phyloP scores from a whole-genome alignment of 2,113 vertebrate genomes.

The Lycocorax pyrrhopterus region DNA sequence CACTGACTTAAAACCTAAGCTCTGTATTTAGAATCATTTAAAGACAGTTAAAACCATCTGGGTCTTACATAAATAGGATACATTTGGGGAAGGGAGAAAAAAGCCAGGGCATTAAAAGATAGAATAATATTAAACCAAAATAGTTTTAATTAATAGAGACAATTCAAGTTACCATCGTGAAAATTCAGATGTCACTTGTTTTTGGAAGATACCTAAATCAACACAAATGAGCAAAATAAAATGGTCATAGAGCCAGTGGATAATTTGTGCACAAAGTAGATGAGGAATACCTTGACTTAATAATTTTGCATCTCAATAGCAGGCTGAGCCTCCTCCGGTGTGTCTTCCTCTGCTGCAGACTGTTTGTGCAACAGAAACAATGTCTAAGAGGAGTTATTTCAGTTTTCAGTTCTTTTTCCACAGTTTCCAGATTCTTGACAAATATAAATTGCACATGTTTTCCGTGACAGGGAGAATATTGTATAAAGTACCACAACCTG shows the following conservation, averaged over 20 bases:
- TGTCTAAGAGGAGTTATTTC: background rate
- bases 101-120: background rate
- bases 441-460: background rate
- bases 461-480: background rate
- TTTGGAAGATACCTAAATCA: background rate
- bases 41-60: background rate
- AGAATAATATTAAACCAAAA: background rate
- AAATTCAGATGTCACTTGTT: background rate
- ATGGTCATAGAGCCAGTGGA: background rate
- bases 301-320: background rate
- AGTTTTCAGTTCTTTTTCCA: background rate
- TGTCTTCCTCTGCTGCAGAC: background rate
- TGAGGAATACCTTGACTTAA: background rate
- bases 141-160: background rate
- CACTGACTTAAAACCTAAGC: background rate
- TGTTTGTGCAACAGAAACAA: background rate
- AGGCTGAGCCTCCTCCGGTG: background rate
- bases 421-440: background rate
- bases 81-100: background rate
- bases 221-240: background rate
- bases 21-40: background rate
- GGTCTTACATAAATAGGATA: background rate
- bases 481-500: background rate
- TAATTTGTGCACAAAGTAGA: background rate
- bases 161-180: background rate